phyloP scores from a whole-genome alignment of 2,888 invertebrate genomes.

The Lasioglossum figueresi region DNA sequence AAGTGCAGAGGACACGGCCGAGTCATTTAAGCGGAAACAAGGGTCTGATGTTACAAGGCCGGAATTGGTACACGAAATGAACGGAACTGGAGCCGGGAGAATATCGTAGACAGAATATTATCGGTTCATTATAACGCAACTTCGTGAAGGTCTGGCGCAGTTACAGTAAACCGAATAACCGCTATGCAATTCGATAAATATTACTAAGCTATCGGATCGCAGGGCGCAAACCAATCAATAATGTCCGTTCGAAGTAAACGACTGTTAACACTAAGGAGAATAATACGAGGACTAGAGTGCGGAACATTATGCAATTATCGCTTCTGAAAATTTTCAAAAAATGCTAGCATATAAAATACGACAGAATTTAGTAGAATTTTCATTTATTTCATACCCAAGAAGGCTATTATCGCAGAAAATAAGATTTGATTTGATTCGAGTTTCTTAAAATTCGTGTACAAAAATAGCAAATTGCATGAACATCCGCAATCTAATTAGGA shows the following conservation, averaged over 20 bases:
- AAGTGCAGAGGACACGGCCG: constrained; percentile 36
- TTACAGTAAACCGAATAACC: constrained; percentile 58
- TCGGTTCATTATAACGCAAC: constrained; percentile 66
- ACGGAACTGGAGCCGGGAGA: constrained; percentile 6
- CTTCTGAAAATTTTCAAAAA: no score
- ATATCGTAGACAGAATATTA: constrained; percentile 61
- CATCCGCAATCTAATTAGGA: no score
- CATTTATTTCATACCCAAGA: no score
- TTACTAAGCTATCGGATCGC: constrained; percentile 15
- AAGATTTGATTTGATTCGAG: no score
- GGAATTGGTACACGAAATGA: constrained; percentile 44
- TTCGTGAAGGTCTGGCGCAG: constrained; percentile 49
- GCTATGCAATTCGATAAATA: constrained; percentile 32
- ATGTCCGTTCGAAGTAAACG: background rate
- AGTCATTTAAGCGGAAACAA: constrained; percentile 49
- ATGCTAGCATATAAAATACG: no score
- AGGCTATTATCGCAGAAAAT: no score
- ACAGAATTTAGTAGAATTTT: no score
- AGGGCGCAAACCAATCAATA: constrained; percentile 6
- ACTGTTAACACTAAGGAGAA: background rate
- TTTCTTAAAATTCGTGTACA: no score
- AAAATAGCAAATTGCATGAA: no score
- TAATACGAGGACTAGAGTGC: no score
- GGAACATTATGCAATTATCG: no score
- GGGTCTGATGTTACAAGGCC: constrained; percentile 34